Evolutionary conservation across 2,797 vertebrate genomes (phyloP), one percentile per base, ranked within the genome.

Genomic region (Rhyacichthys aspro): DNA sequence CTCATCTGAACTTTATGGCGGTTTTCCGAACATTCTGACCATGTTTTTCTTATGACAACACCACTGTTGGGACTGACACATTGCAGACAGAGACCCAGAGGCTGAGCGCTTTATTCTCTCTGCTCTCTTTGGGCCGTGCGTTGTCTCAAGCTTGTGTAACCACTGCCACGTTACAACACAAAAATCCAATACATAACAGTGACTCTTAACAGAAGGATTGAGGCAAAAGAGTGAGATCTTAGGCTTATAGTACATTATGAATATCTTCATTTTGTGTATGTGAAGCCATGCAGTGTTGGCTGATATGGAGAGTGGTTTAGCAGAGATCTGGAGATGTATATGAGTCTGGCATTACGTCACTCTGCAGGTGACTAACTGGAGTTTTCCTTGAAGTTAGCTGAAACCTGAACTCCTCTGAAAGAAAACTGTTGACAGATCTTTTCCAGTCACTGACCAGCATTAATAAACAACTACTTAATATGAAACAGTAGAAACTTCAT

Each of bases 101-200:
- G 60, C 59, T 15, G 48, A 10, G 55, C 41, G 57, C 61, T 67
- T 65, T 43, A 52, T 67, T 80, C 76, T 77, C 63, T 70, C 38
- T 55, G 65, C 16, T 77, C 63, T n/a, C 67, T 78, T 28, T 81
- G 67, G 64, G 78, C 57, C 44, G 48, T 46, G 66, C 41, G 66
- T 76, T 55, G 70, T 76, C 67, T 67, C 41, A 16, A 58, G 69
- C 87, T 88, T 86, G 80, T 86, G 82, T 63, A 90, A 88, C 55
- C 65, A 43, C 77, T 85, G 87, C 87, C 81, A 88, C 84, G 82
- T 90, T 88, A 89, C 74, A 78, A 5, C 16, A 62, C 62, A 63
- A 42, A 49, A 63, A 67, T 49, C 14, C 37, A 67, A 62, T 63
- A 44, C 32, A 52, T 60, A 55, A 32, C 39, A 61, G 57, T 6